phyloP scores from a whole-genome alignment of 2,113 vertebrate genomes.

The Ophiodon elongatus region DNA sequence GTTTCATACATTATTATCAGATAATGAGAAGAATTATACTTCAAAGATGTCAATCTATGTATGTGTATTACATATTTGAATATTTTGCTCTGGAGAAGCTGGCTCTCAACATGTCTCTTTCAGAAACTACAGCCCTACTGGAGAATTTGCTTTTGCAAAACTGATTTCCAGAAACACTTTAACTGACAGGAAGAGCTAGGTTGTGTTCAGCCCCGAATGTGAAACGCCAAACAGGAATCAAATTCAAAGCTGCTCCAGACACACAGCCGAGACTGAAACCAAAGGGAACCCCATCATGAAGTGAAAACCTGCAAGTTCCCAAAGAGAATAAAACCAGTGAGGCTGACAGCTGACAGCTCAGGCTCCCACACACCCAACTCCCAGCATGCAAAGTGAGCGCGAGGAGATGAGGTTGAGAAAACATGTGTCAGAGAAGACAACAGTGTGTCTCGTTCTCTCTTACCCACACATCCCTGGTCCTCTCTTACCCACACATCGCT shows the following conservation, averaged over 20 bases:
- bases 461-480: too few relatives aligned
- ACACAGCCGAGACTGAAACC: background rate
- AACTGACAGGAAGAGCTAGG: slow-evolving; percentile 9
- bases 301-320: slow-evolving; percentile 15
- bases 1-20: too few relatives aligned
- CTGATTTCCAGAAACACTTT: slow-evolving; percentile 16
- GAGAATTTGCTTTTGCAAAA: background rate
- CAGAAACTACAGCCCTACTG: background rate
- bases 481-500: too few relatives aligned
- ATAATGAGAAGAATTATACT: too few relatives aligned
- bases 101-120: background rate
- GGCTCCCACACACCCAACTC: slow-evolving; percentile 5
- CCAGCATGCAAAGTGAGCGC: slow-evolving; percentile 34
- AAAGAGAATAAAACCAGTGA: slow-evolving; percentile 27
- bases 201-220: slow-evolving; percentile 6
- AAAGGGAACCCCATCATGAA: slow-evolving; percentile 13
- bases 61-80: background rate
- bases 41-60: background rate
- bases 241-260: slow-evolving; percentile 5
- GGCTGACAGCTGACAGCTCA: slow-evolving; percentile 20
- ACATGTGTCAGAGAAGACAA: slow-evolving; percentile 33
- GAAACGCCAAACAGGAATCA: slow-evolving; percentile 4
- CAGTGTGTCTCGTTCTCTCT: slow-evolving; percentile 13
- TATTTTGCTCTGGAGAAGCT: background rate
- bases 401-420: slow-evolving; percentile 14